Evolutionary conservation across 2,888 invertebrate genomes (phyloP).

Genomic region (Anagyrus pseudococci): DNA sequence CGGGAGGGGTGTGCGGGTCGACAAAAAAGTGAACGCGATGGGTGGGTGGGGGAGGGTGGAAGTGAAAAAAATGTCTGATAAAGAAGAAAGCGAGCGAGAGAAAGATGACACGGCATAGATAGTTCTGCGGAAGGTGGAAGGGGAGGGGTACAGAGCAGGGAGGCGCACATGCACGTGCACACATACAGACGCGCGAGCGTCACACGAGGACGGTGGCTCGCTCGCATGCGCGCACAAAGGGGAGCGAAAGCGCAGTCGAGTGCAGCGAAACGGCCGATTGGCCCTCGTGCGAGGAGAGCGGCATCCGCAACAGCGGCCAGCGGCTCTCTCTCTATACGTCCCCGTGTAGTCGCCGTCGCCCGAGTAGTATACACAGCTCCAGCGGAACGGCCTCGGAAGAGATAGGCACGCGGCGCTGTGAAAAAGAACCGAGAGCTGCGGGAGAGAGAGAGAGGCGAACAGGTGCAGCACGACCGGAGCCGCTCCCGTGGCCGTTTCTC

Average conservation of each 20-base stretch:
- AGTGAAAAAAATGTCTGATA: neutral
- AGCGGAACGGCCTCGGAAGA: neutral
- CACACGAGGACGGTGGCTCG: constrained; percentile 36
- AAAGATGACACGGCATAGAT: neutral
- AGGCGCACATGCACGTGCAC: no score
- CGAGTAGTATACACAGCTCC: no score
- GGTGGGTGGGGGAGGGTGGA: neutral
- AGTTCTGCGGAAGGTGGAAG: no score
- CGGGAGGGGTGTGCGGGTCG: neutral
- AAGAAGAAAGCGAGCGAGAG: neutral
- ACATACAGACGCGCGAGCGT: neutral
- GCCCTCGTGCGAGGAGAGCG: no score
- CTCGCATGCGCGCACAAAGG: constrained; percentile 38
- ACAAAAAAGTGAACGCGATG: neutral
- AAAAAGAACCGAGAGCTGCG: neutral
- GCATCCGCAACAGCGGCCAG: no score
- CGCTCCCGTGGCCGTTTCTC: no score
- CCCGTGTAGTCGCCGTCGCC: no score
- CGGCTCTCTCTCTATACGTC: no score
- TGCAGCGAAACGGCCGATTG: constrained; percentile 50
- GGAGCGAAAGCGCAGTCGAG: constrained; percentile 51
- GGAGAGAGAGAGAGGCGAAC: neutral
- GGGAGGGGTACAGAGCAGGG: neutral
- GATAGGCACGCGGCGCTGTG: neutral
- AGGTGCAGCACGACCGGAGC: neutral